Evolutionary conservation across 1,140 invertebrate species (phyloP).

Genomic region (Frieseomelitta varia): DNA sequence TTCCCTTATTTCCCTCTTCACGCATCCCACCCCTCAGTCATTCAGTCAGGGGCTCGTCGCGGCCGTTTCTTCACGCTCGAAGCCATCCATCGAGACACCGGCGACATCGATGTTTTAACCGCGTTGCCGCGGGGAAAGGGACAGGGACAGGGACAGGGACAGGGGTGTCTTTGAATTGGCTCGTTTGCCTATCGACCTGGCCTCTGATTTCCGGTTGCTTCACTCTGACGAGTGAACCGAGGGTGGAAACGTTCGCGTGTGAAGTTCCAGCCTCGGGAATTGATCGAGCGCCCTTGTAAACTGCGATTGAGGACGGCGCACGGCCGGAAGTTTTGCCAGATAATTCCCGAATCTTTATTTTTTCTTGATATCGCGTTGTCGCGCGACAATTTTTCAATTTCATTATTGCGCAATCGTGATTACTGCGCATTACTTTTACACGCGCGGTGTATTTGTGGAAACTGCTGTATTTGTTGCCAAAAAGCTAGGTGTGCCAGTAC

Average conservation of each 20-base stretch:
- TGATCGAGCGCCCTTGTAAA: neutral
- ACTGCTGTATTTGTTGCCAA: too few species aligned
- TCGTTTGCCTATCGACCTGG: constrained; percentile 11
- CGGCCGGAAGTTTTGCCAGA: too few species aligned
- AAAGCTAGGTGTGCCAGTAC: too few species aligned
- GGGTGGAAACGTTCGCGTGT: neutral
- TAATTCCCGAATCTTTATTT: too few species aligned
- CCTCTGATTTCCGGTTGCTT: neutral
- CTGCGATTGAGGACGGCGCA: neutral
- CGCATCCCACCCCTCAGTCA: neutral
- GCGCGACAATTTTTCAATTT: too few species aligned
- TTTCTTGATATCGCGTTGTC: too few species aligned
- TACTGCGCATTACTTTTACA: too few species aligned
- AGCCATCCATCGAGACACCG: neutral
- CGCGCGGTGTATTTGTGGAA: too few species aligned
- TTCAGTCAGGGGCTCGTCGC: neutral
- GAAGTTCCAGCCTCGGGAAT: neutral
- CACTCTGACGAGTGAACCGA: neutral
- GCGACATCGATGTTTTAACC: constrained; percentile 33
- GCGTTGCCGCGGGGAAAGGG: neutral
- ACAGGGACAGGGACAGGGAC: neutral
- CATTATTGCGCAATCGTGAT: too few species aligned
- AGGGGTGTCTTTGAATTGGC: constrained; percentile 18
- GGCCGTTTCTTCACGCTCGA: neutral
- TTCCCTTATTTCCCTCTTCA: neutral